phyloP scores from a whole-genome alignment of 2,797 vertebrate genomes.

The Pteronotus mesoamericanus region DNA sequence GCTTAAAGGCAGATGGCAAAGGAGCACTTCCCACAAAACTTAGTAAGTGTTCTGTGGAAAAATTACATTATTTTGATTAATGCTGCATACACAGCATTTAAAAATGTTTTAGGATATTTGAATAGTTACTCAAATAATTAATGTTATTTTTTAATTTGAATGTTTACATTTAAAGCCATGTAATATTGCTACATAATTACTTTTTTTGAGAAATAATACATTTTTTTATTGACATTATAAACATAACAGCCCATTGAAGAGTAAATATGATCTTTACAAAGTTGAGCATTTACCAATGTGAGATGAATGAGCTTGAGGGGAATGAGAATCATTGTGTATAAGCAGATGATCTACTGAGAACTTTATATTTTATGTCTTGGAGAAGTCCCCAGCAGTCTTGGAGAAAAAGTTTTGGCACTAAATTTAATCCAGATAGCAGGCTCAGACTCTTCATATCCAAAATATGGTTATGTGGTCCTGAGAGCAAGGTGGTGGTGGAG shows the following conservation, averaged over 20 bases:
- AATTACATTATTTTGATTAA: neutral
- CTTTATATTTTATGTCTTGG: neutral
- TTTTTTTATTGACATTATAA: neutral
- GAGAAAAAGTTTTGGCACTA: neutral
- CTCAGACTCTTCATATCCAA: neutral
- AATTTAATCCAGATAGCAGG: neutral
- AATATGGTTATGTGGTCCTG: neutral
- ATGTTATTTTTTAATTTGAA: neutral
- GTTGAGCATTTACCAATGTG: neutral
- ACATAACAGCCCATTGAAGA: neutral
- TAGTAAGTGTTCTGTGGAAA: conserved; percentile 83
- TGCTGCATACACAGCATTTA: neutral
- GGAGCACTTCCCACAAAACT: conserved; percentile 85
- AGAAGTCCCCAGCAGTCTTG: neutral
- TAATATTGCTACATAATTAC: neutral
- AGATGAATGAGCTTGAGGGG: neutral
- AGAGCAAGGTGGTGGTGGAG: neutral
- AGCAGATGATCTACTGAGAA: neutral
- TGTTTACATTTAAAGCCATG: neutral
- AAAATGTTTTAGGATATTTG: neutral
- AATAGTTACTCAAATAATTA: neutral
- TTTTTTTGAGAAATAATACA: neutral
- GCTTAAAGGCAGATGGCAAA: conserved; percentile 89
- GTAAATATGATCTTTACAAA: neutral
- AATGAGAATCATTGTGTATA: neutral